phyloP scores from a whole-genome alignment of 2,113 vertebrate genomes.

The Myotis lucifugus region DNA sequence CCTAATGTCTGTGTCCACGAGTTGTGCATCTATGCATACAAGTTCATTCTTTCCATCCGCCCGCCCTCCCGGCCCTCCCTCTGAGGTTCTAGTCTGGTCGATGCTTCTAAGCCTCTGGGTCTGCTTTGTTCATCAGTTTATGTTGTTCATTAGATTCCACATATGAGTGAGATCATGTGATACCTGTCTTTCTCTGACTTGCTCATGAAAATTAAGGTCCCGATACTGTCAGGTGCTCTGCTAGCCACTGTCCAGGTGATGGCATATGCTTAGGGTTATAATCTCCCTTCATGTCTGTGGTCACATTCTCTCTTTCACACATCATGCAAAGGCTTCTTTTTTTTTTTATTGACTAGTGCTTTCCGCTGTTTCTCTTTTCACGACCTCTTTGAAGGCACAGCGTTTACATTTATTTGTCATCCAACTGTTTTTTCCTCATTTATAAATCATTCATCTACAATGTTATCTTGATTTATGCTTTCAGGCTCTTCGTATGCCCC shows the following conservation, averaged over 20 bases:
- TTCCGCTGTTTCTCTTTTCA: conserved; percentile 61
- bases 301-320: background rate
- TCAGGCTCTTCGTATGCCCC: background rate
- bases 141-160: no score
- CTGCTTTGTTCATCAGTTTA: no score
- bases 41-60: no score
- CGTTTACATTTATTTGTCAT: conserved; percentile 48
- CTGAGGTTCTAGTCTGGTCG: no score
- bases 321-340: background rate
- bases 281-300: background rate
- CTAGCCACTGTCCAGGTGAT: background rate
- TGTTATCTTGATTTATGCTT: conserved; percentile 59
- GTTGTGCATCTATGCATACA: no score
- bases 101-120: no score
- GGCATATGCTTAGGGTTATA: background rate
- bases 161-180: no score
- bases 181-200: background rate
- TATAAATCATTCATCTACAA: conserved; percentile 65
- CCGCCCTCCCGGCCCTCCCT: no score
- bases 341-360: conserved; percentile 35
- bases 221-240: background rate
- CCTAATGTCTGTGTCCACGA: no score
- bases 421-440: conserved; percentile 41
- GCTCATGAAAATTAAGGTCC: background rate
- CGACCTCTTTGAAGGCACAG: conserved; percentile 44